Percentiles rank a stretch among this genome's conserved stretches.
These are phyloP conservation scores for Calidris pugnax DNA, from an alignment of 2,113 vertebrate species.

Conservation along the genomic window DNA sequence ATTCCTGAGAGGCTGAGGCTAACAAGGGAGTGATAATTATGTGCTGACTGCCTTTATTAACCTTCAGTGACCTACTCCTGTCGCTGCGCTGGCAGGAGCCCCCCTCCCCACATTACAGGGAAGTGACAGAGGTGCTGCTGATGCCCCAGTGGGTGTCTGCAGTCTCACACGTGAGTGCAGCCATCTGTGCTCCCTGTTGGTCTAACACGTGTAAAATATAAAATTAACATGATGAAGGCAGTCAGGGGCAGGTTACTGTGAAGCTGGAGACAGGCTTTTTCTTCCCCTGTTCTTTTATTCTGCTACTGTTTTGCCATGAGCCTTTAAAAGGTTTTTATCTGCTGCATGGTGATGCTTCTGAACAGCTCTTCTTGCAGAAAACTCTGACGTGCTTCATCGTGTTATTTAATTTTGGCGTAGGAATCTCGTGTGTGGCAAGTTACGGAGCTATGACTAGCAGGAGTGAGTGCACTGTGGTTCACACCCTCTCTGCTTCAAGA, in stretches of 20 bases:
- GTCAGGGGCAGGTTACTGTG: not conserved
- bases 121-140: conserved; percentile 16
- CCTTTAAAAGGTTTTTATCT: not conserved
- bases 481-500: not conserved
- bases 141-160: not conserved
- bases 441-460: not conserved
- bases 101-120: not conserved
- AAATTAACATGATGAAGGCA: conserved; percentile 29
- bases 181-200: conserved; percentile 39
- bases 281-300: not conserved
- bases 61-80: not conserved
- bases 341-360: not conserved
- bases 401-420: not conserved
- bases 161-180: not conserved
- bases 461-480: not conserved
- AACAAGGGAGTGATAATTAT: conserved; percentile 7
- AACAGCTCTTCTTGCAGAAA: not conserved
- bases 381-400: not conserved
- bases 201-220: not conserved
- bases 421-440: not conserved
- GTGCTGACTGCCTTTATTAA: conserved; percentile 36
- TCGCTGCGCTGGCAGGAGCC: not conserved
- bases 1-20: conserved; percentile 9
- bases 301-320: not conserved
- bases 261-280: not conserved